phyloP scores from a whole-genome alignment of 2,888 invertebrate genomes.

The Microctonus brassicae region DNA sequence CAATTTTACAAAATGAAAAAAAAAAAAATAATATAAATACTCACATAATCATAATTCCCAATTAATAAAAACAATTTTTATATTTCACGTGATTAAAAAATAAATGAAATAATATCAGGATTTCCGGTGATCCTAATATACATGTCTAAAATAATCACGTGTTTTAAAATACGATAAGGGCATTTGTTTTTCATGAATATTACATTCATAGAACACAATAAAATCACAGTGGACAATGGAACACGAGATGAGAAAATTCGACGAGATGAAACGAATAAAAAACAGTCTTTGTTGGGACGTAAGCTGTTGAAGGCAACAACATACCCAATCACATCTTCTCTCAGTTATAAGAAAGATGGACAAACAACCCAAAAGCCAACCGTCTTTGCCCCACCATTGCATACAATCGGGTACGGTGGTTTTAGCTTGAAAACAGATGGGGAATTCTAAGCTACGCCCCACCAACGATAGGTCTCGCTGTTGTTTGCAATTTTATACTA shows the following conservation, averaged over 20 bases:
- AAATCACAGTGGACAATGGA: not conserved
- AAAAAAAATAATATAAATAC: too few species aligned
- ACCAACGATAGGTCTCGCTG: conserved; percentile 42
- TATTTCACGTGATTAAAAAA: too few species aligned
- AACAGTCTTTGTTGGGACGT: too few species aligned
- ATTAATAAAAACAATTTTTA: too few species aligned
- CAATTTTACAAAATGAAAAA: not conserved
- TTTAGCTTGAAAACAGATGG: conserved; percentile 31
- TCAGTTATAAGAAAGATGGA: not conserved
- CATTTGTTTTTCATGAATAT: not conserved
- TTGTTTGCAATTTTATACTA: conserved; percentile 6
- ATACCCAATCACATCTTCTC: not conserved
- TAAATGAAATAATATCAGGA: too few species aligned
- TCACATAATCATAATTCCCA: too few species aligned
- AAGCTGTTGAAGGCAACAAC: not conserved
- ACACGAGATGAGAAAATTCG: not conserved
- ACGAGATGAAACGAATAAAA: not conserved
- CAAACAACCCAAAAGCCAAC: conserved; percentile 35
- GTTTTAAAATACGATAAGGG: too few species aligned
- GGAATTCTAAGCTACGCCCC: conserved; percentile 30
- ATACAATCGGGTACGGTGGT: conserved; percentile 6
- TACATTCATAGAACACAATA: not conserved
- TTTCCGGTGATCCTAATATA: too few species aligned
- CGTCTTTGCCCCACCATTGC: conserved; percentile 29
- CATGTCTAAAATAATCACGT: too few species aligned